Conservation (phyloP, 2,797 vertebrate species). For the Capromys pilorides region DNA sequence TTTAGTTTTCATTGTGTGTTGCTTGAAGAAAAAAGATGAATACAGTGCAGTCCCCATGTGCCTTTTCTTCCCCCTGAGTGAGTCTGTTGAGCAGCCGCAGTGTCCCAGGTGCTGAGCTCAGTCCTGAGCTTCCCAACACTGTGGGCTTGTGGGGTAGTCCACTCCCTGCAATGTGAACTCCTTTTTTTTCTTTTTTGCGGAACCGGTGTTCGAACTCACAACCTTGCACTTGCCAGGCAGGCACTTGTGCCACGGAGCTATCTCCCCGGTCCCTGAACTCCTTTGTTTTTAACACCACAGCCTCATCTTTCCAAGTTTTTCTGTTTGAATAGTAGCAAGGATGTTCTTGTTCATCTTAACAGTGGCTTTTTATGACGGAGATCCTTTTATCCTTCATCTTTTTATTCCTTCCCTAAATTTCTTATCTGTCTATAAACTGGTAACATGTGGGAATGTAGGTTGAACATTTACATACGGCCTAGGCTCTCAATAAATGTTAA, state of each 20-base stretch:
- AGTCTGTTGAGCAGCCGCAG: neutral
- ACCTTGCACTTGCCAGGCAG: too few relatives aligned
- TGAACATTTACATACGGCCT: neutral
- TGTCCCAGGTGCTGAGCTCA: neutral
- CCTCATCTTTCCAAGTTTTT: conserved; percentile 28
- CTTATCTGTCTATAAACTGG: neutral
- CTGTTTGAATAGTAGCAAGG: conserved; percentile 9
- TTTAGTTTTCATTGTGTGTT: neutral
- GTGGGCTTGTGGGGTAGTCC: neutral
- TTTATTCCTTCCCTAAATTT: neutral
- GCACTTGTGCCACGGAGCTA: too few relatives aligned
- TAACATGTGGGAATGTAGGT: neutral
- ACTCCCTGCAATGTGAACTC: neutral
- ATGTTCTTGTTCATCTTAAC: neutral
- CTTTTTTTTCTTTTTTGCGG: too few relatives aligned
- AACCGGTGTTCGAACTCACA: too few relatives aligned
- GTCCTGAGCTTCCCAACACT: neutral
- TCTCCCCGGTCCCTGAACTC: neutral
- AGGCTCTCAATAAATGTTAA: neutral
- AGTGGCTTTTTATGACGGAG: neutral
- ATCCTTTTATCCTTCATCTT: neutral
- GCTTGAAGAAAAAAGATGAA: neutral
- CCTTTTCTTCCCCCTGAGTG: neutral
- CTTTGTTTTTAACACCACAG: neutral
- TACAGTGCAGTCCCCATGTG: neutral